phyloP scores from a whole-genome alignment of 2,888 invertebrate species.

The Cordylochernes scorpioides region DNA sequence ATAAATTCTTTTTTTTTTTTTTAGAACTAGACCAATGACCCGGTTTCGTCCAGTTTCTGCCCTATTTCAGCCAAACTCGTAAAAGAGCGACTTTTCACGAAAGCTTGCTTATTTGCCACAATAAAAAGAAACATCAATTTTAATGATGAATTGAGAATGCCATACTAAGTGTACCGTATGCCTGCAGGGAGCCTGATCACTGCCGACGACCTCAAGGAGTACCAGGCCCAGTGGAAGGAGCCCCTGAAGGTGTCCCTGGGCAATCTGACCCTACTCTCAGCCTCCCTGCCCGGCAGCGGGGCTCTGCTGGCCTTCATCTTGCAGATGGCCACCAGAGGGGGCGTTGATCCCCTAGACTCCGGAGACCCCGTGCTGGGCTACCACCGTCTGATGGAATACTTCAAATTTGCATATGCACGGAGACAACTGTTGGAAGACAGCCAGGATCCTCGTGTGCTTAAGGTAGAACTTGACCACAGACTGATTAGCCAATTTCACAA shows the following conservation, averaged over 20 bases:
- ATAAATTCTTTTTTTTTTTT: too few relatives aligned
- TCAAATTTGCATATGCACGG: conserved; percentile 70
- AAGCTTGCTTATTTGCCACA: too few relatives aligned
- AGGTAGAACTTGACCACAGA: conserved; percentile 8
- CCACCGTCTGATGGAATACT: conserved; percentile 60
- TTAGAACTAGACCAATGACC: too few relatives aligned
- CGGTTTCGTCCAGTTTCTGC: too few relatives aligned
- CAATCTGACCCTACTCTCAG: conserved; percentile 39
- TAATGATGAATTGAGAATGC: too few relatives aligned
- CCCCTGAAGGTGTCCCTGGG: conserved; percentile 19
- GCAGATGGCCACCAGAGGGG: too few relatives aligned
- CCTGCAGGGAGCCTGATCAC: conserved; percentile 34
- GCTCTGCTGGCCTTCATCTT: conserved; percentile 49
- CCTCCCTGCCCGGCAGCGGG: conserved; percentile 38
- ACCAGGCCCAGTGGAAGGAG: conserved; percentile 18
- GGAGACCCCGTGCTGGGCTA: conserved; percentile 26
- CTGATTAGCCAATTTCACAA: conserved; percentile 1
- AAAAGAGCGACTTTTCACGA: too few relatives aligned
- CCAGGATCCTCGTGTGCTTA: neutral
- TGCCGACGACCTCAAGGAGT: conserved; percentile 42
- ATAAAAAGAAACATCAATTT: too few relatives aligned
- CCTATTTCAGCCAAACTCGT: too few relatives aligned
- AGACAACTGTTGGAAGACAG: conserved; percentile 47
- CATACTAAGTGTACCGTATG: conserved; percentile 1
- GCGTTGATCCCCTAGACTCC: too few relatives aligned